Conservation (phyloP, 2,888 invertebrate genomes). For the Drosophila dives region DNA sequence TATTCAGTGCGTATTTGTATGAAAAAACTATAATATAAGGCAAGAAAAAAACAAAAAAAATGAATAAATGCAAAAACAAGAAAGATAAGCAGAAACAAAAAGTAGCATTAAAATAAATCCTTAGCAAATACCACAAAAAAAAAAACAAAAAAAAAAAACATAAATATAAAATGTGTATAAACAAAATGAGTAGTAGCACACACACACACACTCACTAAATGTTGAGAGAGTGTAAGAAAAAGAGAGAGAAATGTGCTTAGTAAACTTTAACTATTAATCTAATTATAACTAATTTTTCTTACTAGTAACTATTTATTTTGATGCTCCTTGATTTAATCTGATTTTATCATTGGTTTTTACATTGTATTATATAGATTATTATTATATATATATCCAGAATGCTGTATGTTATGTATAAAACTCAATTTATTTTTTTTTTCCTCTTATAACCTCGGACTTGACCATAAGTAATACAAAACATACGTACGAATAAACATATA, state of each 20-base stretch:
- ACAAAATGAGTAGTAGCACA: conserved; percentile 67
- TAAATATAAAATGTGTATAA: conserved; percentile 59
- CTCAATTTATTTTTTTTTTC: conserved; percentile 34
- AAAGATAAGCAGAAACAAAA: conserved; percentile 17
- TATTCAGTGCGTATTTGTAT: conserved; percentile 31
- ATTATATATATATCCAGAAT: conserved; percentile 16
- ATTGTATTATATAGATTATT: conserved; percentile 52
- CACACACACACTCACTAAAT: conserved; percentile 2
- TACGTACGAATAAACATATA: conserved; percentile 39
- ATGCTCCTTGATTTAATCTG: conserved; percentile 59
- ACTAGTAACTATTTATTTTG: conserved; percentile 69
- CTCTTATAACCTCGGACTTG: conserved; percentile 32
- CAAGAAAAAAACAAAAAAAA: conserved; percentile 21
- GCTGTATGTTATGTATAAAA: conserved; percentile 37
- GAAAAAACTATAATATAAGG: conserved; percentile 38
- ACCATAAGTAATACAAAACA: conserved; percentile 33
- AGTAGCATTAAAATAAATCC: conserved; percentile 55
- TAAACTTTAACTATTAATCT: conserved; percentile 63
- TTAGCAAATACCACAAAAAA: conserved; percentile 49
- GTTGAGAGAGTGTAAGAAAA: background rate
- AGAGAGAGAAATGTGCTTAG: conserved; percentile 60
- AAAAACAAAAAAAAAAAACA: conserved; percentile 3
- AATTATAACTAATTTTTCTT: conserved; percentile 56
- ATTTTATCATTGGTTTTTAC: conserved; percentile 65
- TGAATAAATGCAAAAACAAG: conserved; percentile 4